These are phyloP conservation scores for Trichopoda pennipes DNA, from an alignment of 2,888 invertebrate genomes.

Conservation along the genomic window DNA sequence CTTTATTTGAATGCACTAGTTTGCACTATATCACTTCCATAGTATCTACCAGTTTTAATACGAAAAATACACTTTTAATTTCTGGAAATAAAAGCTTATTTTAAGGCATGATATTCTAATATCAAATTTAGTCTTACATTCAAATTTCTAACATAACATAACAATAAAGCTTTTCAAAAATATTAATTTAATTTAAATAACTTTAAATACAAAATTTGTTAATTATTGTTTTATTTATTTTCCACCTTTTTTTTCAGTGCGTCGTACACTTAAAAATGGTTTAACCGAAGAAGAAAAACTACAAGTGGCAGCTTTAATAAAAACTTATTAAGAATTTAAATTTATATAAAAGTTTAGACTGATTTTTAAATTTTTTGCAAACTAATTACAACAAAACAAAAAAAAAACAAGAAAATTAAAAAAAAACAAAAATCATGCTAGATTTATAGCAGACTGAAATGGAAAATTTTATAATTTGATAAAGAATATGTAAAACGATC, in stretches of 20 bases:
- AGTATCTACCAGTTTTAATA: too few relatives aligned
- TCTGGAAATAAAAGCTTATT: not conserved
- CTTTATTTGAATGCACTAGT: too few relatives aligned
- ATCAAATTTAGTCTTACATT: not conserved
- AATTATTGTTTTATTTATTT: too few relatives aligned
- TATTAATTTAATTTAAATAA: too few relatives aligned
- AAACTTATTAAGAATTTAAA: constrained; percentile 83
- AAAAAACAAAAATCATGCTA: not conserved
- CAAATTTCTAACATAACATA: not conserved
- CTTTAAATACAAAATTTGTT: too few relatives aligned
- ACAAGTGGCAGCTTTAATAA: constrained; percentile 88
- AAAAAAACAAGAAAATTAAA: too few relatives aligned
- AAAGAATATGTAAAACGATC: constrained; percentile 56
- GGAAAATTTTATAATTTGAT: constrained; percentile 10
- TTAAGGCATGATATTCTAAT: not conserved
- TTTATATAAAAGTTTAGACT: constrained; percentile 51
- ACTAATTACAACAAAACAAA: constrained; percentile 22
- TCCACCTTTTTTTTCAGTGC: constrained; percentile 82
- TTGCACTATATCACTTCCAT: too few relatives aligned
- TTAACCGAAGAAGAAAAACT: constrained; percentile 91
- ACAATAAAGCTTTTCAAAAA: too few relatives aligned
- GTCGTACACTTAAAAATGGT: constrained; percentile 90
- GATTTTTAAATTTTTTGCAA: constrained; percentile 36
- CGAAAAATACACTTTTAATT: too few relatives aligned
- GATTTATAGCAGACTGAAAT: constrained; percentile 51